Conservation (phyloP, 2,113 vertebrate genomes). For the Sorex araneus region DNA sequence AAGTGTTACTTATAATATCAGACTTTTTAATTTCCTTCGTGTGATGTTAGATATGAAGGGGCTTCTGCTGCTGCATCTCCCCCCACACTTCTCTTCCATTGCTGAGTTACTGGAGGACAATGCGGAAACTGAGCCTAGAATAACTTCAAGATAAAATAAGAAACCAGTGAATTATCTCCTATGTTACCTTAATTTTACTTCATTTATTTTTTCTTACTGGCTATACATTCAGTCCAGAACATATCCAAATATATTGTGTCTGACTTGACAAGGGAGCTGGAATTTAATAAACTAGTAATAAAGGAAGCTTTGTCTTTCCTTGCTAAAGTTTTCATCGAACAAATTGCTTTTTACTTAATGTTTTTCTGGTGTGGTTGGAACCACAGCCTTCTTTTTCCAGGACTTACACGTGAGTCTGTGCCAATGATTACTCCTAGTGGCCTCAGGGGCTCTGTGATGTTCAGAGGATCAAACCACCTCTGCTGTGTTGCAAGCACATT, state of each 20-base stretch:
- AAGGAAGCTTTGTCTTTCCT: not conserved
- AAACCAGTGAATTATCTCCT: not conserved
- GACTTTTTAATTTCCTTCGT: not conserved
- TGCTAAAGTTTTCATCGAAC: not conserved
- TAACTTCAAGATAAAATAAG: not conserved
- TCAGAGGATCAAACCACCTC: too few species aligned
- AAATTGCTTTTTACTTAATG: not conserved
- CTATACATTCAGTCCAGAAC: constrained; percentile 1
- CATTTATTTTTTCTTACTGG: not conserved
- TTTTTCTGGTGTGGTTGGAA: not conserved
- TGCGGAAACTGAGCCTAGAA: not conserved
- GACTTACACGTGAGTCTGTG: too few species aligned
- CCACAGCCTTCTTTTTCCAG: too few species aligned
- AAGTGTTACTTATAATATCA: not conserved
- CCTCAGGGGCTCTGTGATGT: too few species aligned
- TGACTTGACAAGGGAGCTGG: not conserved
- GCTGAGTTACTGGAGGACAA: not conserved
- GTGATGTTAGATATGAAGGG: not conserved
- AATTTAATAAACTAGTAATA: not conserved
- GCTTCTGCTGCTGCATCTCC: not conserved
- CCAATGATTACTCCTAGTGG: too few species aligned
- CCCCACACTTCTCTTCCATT: not conserved
- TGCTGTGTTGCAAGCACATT: too few species aligned
- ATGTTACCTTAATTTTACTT: not conserved
- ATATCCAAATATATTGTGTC: not conserved